These are phyloP conservation scores for Neotragus moschatus DNA, from an alignment of 2,113 vertebrate species.

Conservation along the genomic window DNA sequence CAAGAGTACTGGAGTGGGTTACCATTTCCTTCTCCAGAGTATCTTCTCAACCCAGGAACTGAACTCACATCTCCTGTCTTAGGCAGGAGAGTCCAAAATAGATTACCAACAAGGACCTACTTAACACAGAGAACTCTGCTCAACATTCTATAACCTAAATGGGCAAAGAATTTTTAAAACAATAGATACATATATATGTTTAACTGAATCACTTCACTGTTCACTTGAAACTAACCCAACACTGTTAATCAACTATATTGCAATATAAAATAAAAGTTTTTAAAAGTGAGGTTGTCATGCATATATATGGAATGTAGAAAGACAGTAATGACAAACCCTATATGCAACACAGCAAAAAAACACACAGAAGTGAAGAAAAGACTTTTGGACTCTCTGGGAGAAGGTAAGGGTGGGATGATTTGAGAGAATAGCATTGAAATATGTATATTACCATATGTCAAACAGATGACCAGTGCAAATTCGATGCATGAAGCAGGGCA, in stretches of 20 bases:
- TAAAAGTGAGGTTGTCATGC: neutral
- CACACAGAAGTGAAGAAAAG: neutral
- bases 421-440: neutral
- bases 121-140: neutral
- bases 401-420: neutral
- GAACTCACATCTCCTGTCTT: neutral
- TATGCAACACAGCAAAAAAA: neutral
- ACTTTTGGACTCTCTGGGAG: neutral
- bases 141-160: neutral
- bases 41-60: neutral
- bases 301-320: neutral
- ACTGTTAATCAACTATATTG: neutral
- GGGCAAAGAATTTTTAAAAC: neutral
- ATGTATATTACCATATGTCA: neutral
- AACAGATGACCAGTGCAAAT: neutral
- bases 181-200: neutral
- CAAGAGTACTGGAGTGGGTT: neutral
- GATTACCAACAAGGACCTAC: neutral
- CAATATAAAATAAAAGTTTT: neutral
- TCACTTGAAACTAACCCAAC: neutral
- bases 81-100: neutral
- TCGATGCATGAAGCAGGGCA: neutral
- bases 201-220: neutral
- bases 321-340: neutral
- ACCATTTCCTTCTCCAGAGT: neutral